Evolutionary conservation across 2,888 invertebrate species (phyloP), one percentile per base, ranked within the genome.

Genomic region (Agrypnus murinus): DNA sequence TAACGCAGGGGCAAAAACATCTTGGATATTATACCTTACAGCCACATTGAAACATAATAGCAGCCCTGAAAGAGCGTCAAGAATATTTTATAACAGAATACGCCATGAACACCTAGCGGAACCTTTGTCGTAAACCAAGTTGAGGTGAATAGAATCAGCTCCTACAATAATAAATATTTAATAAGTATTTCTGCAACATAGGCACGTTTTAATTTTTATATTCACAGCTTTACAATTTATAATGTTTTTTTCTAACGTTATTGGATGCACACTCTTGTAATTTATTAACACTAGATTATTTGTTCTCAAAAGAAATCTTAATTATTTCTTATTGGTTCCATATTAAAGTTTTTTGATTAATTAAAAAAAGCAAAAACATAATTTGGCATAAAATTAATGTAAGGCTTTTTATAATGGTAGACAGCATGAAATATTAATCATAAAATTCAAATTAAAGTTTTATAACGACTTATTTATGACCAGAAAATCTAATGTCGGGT

Each of bases 381-480:
- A 68, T 68, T 68, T 68, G 43, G 63, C 68, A 63, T 68, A 63
- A 68, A 68, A 68, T 68, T 68, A 68, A 62, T 68, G 57, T 46
- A 36, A 68, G 45, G 17, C 46, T 48, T 31, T 68, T 62, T 34
- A 53, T n/a, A 14, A 31, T n/a, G 25, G 36, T 31, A 25, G 57
- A 63, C 68, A 68, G 46, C 55, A 57, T 55, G 53, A 53, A 68
- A 57, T 63, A 68, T 68, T 68, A 68, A 68, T 68, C 68, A 68
- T 17, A 57, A 43, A 62, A 60, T 60, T 55, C 57, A 62, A 63
- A 66, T 66, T 68, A 63, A 68, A 43, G 68, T 68, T 68, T 25
- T 68, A 55, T 65, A 68, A 68, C 63, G 62, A 68, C 68, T 68
- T 68, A 68, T 68, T 68, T 68, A 68, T 62, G 55, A 45, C 63